Base-by-base conservation (phyloP, 2,797 vertebrate species). In the Crenichthys baileyi region DNA sequence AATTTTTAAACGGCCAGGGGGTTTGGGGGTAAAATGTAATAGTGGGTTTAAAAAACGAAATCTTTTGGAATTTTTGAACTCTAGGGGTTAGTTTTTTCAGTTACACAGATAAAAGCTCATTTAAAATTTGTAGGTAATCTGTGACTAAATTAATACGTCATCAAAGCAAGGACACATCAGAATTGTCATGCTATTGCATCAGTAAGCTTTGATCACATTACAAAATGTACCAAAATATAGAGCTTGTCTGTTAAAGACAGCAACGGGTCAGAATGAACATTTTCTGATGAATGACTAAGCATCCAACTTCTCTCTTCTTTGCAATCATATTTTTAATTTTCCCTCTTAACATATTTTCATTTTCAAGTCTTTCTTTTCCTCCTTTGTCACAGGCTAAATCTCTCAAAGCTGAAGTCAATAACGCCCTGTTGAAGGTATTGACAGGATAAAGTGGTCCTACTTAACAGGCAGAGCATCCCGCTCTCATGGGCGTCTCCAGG, bases 381-480 rank as follows among this genome's bases (percentile, higher is more conserved):
- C 44, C 72, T 46, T 11, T 12, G 72, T 73, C 77, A 73, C 53
- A 1, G n/a, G 55, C 3, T 75, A 70, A 72, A 26, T 70, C 71
- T 70, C 85, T 76, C 83, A 56, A 67, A 78, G 81, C 85, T 82
- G 80, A 82, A 92, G 90, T 95, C 92, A 94, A 92, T 89, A 91
- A 76, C 29, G 79, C 88, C 89, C 82, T 91, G 94, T 92, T 93
- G 94, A 95, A 90, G 88, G 89, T 95, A 96, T 95, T 94, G 95
- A 96, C 94, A 95, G 91, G 61, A 82, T 93, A 93, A 95, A 95
- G 94, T 92, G 94, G 91, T 82, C 76, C 92, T 92, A 94, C 92
- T 95, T 95, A 94, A 93, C 91, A 50, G 90, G 81, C 73, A 51
- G 81, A 86, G 90, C 83, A 71, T 79, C 85, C 83, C 70, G 71